Percentiles rank a stretch among this genome's conserved stretches.
Conservation (phyloP, 2,888 invertebrate species). For the Caenorhabditis auriculariae region DNA sequence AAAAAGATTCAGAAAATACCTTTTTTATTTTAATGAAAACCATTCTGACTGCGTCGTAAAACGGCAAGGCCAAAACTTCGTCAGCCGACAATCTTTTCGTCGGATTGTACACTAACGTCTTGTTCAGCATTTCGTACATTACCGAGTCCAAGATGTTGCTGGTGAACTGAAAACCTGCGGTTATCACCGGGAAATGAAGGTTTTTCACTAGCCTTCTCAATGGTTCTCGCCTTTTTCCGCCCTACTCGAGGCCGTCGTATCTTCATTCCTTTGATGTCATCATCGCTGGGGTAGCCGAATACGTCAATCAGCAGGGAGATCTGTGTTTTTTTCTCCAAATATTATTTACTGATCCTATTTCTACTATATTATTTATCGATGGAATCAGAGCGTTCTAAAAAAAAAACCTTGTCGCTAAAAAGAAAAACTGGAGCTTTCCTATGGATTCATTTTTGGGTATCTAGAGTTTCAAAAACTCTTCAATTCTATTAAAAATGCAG, state of each 20-base stretch:
- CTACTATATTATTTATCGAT: background rate
- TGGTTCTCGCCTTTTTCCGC: conserved; percentile 32
- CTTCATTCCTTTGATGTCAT: conserved; percentile 45
- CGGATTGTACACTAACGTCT: conserved; percentile 13
- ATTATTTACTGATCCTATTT: no score
- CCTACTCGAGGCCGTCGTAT: conserved; percentile 36
- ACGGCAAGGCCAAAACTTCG: conserved; percentile 13
- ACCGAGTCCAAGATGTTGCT: conserved; percentile 12
- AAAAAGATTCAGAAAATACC: no score
- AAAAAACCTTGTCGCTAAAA: no score
- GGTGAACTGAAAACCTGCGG: conserved; percentile 22
- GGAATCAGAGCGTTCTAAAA: background rate
- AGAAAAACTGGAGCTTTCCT: no score
- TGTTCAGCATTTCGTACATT: conserved; percentile 18
- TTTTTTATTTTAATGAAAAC: no score
- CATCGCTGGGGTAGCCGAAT: conserved; percentile 51
- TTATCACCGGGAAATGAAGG: background rate
- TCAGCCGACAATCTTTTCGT: conserved; percentile 15
- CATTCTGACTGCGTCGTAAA: conserved; percentile 12
- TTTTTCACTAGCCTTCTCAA: conserved; percentile 24
- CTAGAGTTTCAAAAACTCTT: no score
- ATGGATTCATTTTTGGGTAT: no score
- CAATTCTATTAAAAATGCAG: no score
- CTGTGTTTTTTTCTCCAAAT: no score
- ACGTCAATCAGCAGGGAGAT: conserved; percentile 34